A percentile compares a stretch with the other conserved stretches of the same genome.
phyloP scores from a whole-genome alignment of 2,797 vertebrate species.

The Okamejei kenojei region DNA sequence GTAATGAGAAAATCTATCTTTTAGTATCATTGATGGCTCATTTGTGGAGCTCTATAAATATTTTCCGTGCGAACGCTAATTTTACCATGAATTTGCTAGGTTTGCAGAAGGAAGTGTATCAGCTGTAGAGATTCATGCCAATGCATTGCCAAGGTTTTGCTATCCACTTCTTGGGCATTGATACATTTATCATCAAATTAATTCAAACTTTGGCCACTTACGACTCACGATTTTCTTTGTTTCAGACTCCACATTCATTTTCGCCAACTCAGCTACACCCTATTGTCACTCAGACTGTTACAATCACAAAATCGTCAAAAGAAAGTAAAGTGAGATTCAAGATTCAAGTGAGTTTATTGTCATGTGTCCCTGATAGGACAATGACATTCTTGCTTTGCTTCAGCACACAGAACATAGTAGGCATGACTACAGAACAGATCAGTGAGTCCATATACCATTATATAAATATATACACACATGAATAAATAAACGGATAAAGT shows the following conservation, averaged over 20 bases:
- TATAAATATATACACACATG: too few relatives aligned
- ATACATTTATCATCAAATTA: slow-evolving; percentile 6
- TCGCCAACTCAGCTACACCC: not conserved
- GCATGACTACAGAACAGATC: too few relatives aligned
- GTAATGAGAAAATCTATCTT: slow-evolving; percentile 34
- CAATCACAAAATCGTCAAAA: not conserved
- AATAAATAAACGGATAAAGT: too few relatives aligned
- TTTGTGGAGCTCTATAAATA: slow-evolving; percentile 18
- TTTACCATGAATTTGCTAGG: slow-evolving; percentile 22
- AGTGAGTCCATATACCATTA: too few relatives aligned
- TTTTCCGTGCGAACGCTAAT: slow-evolving; percentile 31
- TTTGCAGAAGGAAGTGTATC: not conserved
- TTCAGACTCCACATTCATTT: not conserved
- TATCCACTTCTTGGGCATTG: not conserved
- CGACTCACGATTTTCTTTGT: slow-evolving; percentile 19
- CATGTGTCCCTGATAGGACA: too few relatives aligned
- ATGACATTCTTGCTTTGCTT: too few relatives aligned
- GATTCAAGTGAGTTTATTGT: too few relatives aligned
- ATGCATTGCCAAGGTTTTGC: not conserved
- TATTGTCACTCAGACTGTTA: not conserved
- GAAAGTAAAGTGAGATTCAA: not conserved
- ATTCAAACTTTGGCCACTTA: not conserved
- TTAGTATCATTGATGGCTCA: slow-evolving; percentile 30
- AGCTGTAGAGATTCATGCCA: not conserved
- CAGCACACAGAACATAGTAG: too few relatives aligned